A percentile compares a stretch with the other conserved stretches of the same genome.
Evolutionary conservation across 2,888 invertebrate genomes (phyloP).

Genomic region (Ptychoptera contaminata): DNA sequence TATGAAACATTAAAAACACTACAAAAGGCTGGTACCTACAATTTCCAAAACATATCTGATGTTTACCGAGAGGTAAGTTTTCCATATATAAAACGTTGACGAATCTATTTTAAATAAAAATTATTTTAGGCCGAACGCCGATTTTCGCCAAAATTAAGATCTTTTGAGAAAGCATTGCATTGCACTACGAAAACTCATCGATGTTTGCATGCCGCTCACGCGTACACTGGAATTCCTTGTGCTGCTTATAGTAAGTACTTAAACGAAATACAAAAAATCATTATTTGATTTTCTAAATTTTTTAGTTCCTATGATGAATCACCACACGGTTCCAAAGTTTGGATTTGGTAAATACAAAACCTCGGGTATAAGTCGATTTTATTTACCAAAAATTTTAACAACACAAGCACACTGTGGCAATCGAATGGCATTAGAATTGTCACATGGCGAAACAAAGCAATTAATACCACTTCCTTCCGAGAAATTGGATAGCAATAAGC

Average conservation of each 20-base stretch:
- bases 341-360: conserved; percentile 39
- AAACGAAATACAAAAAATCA: not conserved
- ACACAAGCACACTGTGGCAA: conserved; percentile 24
- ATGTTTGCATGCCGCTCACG: conserved; percentile 81
- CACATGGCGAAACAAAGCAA: conserved; percentile 71
- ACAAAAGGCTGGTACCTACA: conserved; percentile 50
- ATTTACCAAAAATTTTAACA: conserved; percentile 49
- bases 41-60: conserved; percentile 45
- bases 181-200: conserved; percentile 79
- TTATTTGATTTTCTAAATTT: not conserved
- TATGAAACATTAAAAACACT: conserved; percentile 71
- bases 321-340: conserved; percentile 63
- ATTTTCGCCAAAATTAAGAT: conserved; percentile 29
- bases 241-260: conserved; percentile 68
- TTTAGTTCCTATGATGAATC: conserved; percentile 61
- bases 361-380: conserved; percentile 35
- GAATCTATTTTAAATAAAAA: too few relatives aligned
- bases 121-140: conserved; percentile 31
- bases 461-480: conserved; percentile 78
- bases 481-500: conserved; percentile 71
- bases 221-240: conserved; percentile 70
- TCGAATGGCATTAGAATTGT: conserved; percentile 61
- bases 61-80: conserved; percentile 46
- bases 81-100: too few relatives aligned
- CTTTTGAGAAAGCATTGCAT: conserved; percentile 54